Percentiles rank a stretch among this genome's conserved stretches.
Conservation (phyloP, 1,140 invertebrate species). For the Popillia japonica region DNA sequence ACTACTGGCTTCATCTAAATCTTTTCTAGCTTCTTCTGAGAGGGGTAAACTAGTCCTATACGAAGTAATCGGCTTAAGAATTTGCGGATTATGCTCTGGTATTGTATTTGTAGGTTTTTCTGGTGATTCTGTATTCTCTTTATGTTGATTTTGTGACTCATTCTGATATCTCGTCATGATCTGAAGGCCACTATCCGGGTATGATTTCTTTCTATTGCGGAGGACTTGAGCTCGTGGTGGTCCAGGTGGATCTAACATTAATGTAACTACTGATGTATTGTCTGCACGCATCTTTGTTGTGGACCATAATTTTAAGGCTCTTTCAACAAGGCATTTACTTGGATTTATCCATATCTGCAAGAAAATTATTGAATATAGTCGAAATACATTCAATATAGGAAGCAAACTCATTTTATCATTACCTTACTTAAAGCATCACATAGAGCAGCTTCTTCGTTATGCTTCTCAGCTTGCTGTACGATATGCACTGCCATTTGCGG, state of each 20-base stretch:
- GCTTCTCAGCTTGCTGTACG: conserved; percentile 80
- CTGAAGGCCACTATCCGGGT: conserved; percentile 54
- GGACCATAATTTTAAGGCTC: conserved; percentile 81
- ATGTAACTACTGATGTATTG: conserved; percentile 93
- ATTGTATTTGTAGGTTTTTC: conserved; percentile 6
- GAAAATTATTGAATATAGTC: conserved; percentile 44
- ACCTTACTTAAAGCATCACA: conserved; percentile 53
- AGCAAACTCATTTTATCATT: not conserved
- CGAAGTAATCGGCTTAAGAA: conserved; percentile 35
- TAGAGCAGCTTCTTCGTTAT: conserved; percentile 75
- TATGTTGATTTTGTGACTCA: not conserved
- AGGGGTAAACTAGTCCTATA: not conserved
- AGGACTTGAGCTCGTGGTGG: conserved; percentile 76
- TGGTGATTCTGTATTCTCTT: not conserved
- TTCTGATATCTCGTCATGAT: conserved; percentile 50
- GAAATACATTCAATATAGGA: not conserved
- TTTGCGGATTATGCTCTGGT: not conserved
- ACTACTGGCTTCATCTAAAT: not conserved
- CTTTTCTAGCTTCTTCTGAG: not conserved
- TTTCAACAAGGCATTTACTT: conserved; percentile 88
- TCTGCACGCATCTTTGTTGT: conserved; percentile 87
- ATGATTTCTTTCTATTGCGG: conserved; percentile 57
- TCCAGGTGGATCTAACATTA: conserved; percentile 91
- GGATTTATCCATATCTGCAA: conserved; percentile 79
- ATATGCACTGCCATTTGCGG: conserved; percentile 84